phyloP scores from a whole-genome alignment of 1,140 invertebrate species.

The Drosophila kurseongensis region DNA sequence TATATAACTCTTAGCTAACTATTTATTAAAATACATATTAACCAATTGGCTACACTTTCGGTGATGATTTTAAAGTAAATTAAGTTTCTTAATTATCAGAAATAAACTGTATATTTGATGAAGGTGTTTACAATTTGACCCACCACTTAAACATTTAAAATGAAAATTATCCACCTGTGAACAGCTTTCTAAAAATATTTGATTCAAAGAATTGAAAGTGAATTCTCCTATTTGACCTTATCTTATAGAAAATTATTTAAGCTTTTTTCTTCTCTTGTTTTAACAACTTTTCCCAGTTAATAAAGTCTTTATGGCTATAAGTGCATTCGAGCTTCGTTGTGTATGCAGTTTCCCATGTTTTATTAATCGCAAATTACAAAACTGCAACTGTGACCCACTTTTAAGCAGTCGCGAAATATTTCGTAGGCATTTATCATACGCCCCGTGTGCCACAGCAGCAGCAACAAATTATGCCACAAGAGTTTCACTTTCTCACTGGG shows the following conservation, averaged over 20 bases:
- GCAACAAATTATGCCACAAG: conserved; percentile 64
- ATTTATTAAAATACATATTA: too few species aligned
- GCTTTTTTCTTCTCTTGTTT: background rate
- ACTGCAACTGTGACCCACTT: conserved; percentile 75
- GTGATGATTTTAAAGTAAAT: background rate
- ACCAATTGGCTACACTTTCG: too few species aligned
- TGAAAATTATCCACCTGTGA: background rate
- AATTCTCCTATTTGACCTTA: background rate
- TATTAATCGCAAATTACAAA: conserved; percentile 77
- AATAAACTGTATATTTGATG: background rate
- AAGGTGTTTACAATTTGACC: background rate
- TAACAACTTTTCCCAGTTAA: conserved; percentile 13
- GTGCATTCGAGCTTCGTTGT: conserved; percentile 23
- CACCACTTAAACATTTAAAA: background rate
- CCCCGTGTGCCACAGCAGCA: conserved; percentile 37
- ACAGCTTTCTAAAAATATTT: background rate
- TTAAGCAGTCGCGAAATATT: conserved; percentile 47
- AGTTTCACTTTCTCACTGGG: conserved; percentile 71
- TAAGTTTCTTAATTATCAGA: background rate
- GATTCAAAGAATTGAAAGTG: background rate
- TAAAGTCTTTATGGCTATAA: conserved; percentile 11
- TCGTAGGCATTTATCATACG: conserved; percentile 74
- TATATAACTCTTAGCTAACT: too few species aligned
- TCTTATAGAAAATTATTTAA: background rate
- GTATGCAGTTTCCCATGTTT: conserved; percentile 29